phyloP scores from a whole-genome alignment of 2,888 invertebrate species.

The Melinaea marsaeus region DNA sequence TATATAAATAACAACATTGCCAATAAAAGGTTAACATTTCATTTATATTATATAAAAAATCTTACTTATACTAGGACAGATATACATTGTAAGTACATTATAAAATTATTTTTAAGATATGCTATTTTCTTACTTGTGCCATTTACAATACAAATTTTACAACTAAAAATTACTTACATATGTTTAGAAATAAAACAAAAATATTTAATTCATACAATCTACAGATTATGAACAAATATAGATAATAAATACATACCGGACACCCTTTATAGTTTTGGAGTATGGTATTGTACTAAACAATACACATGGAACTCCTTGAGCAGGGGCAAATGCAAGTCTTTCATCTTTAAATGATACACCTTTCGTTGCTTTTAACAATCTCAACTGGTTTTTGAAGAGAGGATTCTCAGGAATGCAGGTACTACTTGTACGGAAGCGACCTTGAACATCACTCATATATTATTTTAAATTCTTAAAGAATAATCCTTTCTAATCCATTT shows the following conservation, averaged over 20 bases:
- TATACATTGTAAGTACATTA: no score
- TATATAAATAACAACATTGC: neutral
- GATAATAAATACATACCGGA: conserved; percentile 68
- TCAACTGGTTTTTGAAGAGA: conserved; percentile 75
- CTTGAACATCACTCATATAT: conserved; percentile 42
- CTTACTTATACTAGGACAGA: no score
- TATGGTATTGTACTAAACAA: conserved; percentile 93
- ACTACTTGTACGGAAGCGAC: conserved; percentile 72
- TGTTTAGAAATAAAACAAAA: neutral
- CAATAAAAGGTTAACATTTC: no score
- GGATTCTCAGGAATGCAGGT: conserved; percentile 77
- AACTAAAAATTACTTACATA: no score
- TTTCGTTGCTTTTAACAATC: conserved; percentile 78
- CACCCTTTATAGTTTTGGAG: conserved; percentile 80
- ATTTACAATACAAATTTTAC: no score
- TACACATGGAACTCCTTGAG: conserved; percentile 87
- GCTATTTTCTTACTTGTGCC: no score
- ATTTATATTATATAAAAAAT: no score
- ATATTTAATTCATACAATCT: neutral
- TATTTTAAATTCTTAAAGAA: neutral
- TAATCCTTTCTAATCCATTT: conserved; percentile 13
- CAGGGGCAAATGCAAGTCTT: conserved; percentile 88
- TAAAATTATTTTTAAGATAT: no score
- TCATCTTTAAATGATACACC: conserved; percentile 86
- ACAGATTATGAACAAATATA: neutral